Evolutionary conservation across 2,888 invertebrate genomes (phyloP).

Genomic region (Drosophila gaucha): DNA sequence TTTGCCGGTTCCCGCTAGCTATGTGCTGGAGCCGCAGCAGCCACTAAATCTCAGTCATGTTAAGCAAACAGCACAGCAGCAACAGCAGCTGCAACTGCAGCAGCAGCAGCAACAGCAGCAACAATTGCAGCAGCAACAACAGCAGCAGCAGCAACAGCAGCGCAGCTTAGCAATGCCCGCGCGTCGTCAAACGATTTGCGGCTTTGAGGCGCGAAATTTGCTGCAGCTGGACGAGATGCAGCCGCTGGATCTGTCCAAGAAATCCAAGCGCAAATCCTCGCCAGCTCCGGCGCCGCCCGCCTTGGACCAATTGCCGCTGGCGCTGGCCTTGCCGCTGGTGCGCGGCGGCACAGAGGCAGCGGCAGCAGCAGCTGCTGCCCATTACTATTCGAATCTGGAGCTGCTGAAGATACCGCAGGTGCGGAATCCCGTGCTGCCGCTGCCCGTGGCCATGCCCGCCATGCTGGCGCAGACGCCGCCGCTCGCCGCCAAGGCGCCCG

Average conservation of each 20-base stretch:
- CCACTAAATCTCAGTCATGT: slow-evolving; percentile 73
- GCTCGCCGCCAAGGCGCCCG: slow-evolving; percentile 5
- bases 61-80: slow-evolving; percentile 24
- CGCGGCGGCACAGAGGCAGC: slow-evolving; percentile 12
- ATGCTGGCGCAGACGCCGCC: slow-evolving; percentile 9
- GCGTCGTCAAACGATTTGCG: slow-evolving; percentile 81
- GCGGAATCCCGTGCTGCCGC: slow-evolving; percentile 64
- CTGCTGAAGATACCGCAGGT: slow-evolving; percentile 81
- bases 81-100: slow-evolving; percentile 18
- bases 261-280: slow-evolving; percentile 60
- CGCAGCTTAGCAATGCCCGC: slow-evolving; percentile 62
- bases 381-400: slow-evolving; percentile 81
- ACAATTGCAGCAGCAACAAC: slow-evolving; percentile 26
- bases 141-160: slow-evolving; percentile 30
- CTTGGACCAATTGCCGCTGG: slow-evolving; percentile 4
- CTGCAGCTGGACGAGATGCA: slow-evolving; percentile 77
- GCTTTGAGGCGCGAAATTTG: slow-evolving; percentile 77
- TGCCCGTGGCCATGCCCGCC: slow-evolving; percentile 19
- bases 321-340: background rate
- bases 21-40: slow-evolving; percentile 54
- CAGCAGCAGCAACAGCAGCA: slow-evolving; percentile 19
- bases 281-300: slow-evolving; percentile 21
- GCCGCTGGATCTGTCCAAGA: slow-evolving; percentile 82
- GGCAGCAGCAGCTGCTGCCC: slow-evolving; percentile 48
- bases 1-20: slow-evolving; percentile 51